Conservation (phyloP, 2,888 invertebrate species). For the Syritta pipiens region DNA sequence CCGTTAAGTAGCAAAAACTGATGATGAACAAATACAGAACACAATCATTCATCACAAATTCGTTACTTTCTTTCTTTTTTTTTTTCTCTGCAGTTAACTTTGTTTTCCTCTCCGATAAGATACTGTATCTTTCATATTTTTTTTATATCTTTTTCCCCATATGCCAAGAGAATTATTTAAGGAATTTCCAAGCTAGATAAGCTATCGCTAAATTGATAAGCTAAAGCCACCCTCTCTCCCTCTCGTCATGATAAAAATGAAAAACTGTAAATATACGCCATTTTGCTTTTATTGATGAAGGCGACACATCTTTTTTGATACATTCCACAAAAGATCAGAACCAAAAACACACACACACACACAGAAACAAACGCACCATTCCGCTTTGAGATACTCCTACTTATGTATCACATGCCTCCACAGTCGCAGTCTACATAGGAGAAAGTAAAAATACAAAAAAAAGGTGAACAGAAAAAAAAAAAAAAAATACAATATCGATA, state of each 20-base stretch:
- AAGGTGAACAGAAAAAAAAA: not conserved
- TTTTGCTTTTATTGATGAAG: constrained; percentile 31
- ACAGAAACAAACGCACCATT: not conserved
- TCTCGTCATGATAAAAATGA: not conserved
- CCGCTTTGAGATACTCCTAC: not conserved
- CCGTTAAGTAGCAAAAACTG: constrained; percentile 45
- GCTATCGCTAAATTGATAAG: constrained; percentile 34
- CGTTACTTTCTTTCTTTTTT: too few relatives aligned
- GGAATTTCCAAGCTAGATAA: constrained; percentile 14
- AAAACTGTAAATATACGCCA: constrained; percentile 11
- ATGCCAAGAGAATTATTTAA: constrained; percentile 18
- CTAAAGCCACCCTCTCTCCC: too few relatives aligned
- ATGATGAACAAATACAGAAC: constrained; percentile 40
- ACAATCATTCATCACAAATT: constrained; percentile 43
- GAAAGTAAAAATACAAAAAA: constrained; percentile 30
- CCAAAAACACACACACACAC: not conserved
- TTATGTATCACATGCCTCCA: not conserved
- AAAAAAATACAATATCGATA: constrained; percentile 64
- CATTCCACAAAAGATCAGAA: not conserved
- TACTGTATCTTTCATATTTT: too few relatives aligned
- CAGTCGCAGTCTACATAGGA: not conserved
- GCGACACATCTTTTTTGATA: not conserved
- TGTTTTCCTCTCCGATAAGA: not conserved
- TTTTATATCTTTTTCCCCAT: too few relatives aligned
- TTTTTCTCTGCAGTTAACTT: not conserved